Evolutionary conservation across 2,888 invertebrate species (phyloP).

Genomic region (Callimorpha dominula): DNA sequence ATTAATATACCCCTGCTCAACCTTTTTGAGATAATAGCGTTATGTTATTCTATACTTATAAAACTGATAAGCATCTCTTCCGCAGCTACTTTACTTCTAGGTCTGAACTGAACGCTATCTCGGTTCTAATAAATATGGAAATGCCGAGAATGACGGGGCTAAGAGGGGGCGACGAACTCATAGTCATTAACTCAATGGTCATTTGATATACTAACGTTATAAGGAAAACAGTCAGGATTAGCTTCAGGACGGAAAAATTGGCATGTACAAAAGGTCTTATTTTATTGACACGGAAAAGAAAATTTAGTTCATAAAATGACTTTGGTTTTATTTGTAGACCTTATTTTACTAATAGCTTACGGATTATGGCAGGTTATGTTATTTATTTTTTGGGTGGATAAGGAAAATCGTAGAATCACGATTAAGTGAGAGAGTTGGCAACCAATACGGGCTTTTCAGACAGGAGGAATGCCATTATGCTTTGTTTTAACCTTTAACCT

Average conservation of each 20-base stretch:
- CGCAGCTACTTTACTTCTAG: slow-evolving; percentile 16
- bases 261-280: slow-evolving; percentile 21
- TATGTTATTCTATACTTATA: neutral
- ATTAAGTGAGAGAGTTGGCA: neutral
- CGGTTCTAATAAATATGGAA: slow-evolving; percentile 36
- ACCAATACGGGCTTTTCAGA: too few species aligned
- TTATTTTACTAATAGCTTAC: neutral
- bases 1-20: neutral
- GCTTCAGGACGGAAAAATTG: slow-evolving; percentile 29
- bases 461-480: too few species aligned
- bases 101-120: slow-evolving; percentile 21
- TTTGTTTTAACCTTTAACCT: too few species aligned
- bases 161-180: slow-evolving; percentile 31
- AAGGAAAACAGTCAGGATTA: slow-evolving; percentile 39
- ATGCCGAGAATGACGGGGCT: slow-evolving; percentile 21
- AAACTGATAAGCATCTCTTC: slow-evolving; percentile 14
- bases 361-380: neutral
- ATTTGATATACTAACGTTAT: slow-evolving; percentile 43
- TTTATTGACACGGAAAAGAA: slow-evolving; percentile 35
- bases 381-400: neutral
- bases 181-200: slow-evolving; percentile 47
- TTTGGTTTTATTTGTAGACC: slow-evolving; percentile 17
- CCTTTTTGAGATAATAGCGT: neutral
- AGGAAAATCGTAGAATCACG: neutral
- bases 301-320: slow-evolving; percentile 26